These are phyloP conservation scores for Psittacula derbiana DNA, from an alignment of 2,797 vertebrate species.

Conservation along the genomic window DNA sequence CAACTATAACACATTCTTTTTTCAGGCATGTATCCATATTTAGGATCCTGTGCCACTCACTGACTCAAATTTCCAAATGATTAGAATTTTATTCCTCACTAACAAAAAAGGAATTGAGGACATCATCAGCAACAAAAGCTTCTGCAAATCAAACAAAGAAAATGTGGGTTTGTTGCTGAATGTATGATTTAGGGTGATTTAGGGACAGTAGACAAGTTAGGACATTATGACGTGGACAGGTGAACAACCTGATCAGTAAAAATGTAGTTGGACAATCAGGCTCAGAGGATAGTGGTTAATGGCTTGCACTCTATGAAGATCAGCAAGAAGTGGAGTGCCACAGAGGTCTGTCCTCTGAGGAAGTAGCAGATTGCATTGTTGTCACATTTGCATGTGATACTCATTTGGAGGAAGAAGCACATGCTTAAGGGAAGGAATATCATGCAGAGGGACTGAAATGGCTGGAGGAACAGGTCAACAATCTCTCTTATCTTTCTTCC, in stretches of 20 bases:
- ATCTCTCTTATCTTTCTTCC: neutral
- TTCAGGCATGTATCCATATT: neutral
- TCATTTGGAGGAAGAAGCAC: neutral
- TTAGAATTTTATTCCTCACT: neutral
- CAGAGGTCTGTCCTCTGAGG: neutral
- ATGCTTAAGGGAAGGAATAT: neutral
- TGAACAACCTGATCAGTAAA: neutral
- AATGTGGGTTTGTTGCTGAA: rapidly evolving
- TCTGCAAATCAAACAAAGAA: neutral
- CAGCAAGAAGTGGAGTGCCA: neutral
- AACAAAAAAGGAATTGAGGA: neutral
- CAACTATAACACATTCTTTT: neutral
- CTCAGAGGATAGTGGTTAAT: neutral
- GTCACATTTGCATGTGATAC: neutral
- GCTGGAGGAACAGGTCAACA: neutral
- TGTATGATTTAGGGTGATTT: neutral
- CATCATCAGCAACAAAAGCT: neutral
- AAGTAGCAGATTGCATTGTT: neutral
- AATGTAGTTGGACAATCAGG: neutral
- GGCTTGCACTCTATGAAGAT: neutral
- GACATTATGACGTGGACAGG: neutral
- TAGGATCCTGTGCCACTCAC: neutral
- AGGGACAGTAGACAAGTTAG: neutral
- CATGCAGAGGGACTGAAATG: neutral
- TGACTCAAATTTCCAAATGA: neutral